phyloP scores from a whole-genome alignment of 2,888 invertebrate genomes.

The Drosophila anomelani region DNA sequence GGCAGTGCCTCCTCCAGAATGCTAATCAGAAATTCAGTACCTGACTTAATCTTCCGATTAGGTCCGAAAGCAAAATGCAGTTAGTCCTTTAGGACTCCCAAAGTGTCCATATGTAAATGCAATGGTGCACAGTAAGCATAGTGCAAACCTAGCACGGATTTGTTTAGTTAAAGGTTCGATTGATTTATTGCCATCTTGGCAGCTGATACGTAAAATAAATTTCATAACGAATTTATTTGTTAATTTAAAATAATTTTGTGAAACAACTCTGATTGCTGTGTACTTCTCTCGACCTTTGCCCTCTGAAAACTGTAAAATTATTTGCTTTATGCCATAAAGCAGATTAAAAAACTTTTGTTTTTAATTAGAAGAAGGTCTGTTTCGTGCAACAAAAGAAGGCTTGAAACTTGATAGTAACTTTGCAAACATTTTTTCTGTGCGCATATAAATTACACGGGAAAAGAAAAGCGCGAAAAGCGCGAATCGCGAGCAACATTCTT shows the following conservation, averaged over 20 bases:
- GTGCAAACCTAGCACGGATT: too few species aligned
- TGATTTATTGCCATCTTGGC: neutral
- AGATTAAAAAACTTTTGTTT: slow-evolving; percentile 79
- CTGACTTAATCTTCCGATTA: slow-evolving; percentile 20
- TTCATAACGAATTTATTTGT: neutral
- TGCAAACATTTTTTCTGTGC: slow-evolving; percentile 67
- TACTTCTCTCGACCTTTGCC: slow-evolving; percentile 44
- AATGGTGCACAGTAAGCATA: neutral
- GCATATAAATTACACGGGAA: slow-evolving; percentile 70
- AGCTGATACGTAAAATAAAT: neutral
- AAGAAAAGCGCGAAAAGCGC: slow-evolving; percentile 31
- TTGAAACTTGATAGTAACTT: slow-evolving; percentile 56
- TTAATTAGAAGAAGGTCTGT: slow-evolving; percentile 70
- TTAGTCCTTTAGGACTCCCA: slow-evolving; percentile 2
- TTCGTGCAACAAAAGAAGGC: slow-evolving; percentile 64
- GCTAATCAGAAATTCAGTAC: slow-evolving; percentile 26
- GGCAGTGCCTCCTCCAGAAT: slow-evolving; percentile 16
- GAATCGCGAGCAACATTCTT: slow-evolving; percentile 37
- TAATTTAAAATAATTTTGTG: neutral
- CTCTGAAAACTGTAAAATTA: slow-evolving; percentile 67
- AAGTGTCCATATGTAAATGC: neutral
- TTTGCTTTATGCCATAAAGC: slow-evolving; percentile 75
- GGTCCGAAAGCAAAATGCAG: slow-evolving; percentile 6
- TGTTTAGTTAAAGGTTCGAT: neutral
- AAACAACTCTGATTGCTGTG: neutral